These are phyloP conservation scores for Fragum sueziense DNA, from an alignment of 2,888 invertebrate genomes.

Conservation along the genomic window DNA sequence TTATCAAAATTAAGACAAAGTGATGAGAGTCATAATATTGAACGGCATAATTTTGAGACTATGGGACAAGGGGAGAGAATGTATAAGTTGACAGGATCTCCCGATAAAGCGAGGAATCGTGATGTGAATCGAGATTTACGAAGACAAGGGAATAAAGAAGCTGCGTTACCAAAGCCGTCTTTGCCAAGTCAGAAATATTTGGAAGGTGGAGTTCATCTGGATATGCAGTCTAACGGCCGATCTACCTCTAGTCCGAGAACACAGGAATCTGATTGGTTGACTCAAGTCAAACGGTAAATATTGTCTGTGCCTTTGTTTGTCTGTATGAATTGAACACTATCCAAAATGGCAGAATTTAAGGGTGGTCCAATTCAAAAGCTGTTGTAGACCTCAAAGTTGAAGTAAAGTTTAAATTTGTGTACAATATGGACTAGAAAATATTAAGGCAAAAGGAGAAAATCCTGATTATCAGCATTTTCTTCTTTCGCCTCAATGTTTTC, in stretches of 20 bases:
- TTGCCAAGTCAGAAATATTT: constrained; percentile 72
- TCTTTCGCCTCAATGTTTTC: too few relatives aligned
- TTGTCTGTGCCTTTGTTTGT: too few relatives aligned
- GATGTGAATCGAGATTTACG: constrained; percentile 1
- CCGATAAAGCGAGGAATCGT: constrained; percentile 5
- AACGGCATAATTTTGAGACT: constrained; percentile 13
- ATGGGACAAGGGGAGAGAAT: constrained; percentile 5
- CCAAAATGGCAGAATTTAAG: too few relatives aligned
- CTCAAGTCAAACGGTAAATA: constrained; percentile 61
- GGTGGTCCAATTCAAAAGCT: too few relatives aligned
- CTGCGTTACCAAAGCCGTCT: constrained; percentile 68
- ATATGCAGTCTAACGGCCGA: constrained; percentile 41
- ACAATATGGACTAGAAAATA: too few relatives aligned
- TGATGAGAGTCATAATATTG: neutral
- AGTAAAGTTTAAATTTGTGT: too few relatives aligned
- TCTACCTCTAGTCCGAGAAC: constrained; percentile 60
- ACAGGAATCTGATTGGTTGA: constrained; percentile 58
- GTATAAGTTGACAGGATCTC: constrained; percentile 12
- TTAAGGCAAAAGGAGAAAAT: too few relatives aligned
- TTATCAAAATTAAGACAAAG: neutral
- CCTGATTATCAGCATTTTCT: too few relatives aligned
- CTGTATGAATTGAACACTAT: too few relatives aligned
- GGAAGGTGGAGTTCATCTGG: constrained; percentile 51
- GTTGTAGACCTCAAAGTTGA: too few relatives aligned
- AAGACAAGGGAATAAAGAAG: constrained; percentile 33